Conservation (phyloP, 1,140 invertebrate genomes). For the Aphelinus certus region DNA sequence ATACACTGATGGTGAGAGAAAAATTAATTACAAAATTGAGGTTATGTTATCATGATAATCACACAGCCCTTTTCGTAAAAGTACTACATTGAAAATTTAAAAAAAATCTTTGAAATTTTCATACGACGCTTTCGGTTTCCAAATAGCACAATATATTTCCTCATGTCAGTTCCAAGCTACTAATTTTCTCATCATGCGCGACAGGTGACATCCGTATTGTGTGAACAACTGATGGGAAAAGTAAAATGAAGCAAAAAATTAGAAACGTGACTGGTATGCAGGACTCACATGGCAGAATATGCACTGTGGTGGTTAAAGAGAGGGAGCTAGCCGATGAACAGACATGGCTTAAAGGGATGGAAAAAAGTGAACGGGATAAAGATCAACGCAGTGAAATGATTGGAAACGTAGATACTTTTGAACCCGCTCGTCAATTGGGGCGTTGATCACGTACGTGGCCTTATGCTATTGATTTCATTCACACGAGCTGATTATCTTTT, state of each 20-base stretch:
- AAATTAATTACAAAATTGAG: no score
- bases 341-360: no score
- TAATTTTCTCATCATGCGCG: no score
- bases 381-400: no score
- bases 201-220: background rate
- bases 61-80: no score
- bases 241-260: background rate
- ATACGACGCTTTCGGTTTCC: background rate
- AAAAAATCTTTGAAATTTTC: background rate
- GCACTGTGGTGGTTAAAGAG: background rate
- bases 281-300: background rate
- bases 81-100: no score
- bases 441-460: constrained; percentile 22
- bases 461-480: background rate
- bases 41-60: no score
- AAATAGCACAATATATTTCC: no score
- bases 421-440: constrained; percentile 17
- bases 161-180: no score
- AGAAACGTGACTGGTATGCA: background rate
- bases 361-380: no score
- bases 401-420: constrained; percentile 13
- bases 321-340: background rate
- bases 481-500: background rate
- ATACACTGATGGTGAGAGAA: no score
- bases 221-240: background rate